Base-by-base conservation (phyloP, 35 echinoderm and acorn worm species). In the Diadema setosum region DNA sequence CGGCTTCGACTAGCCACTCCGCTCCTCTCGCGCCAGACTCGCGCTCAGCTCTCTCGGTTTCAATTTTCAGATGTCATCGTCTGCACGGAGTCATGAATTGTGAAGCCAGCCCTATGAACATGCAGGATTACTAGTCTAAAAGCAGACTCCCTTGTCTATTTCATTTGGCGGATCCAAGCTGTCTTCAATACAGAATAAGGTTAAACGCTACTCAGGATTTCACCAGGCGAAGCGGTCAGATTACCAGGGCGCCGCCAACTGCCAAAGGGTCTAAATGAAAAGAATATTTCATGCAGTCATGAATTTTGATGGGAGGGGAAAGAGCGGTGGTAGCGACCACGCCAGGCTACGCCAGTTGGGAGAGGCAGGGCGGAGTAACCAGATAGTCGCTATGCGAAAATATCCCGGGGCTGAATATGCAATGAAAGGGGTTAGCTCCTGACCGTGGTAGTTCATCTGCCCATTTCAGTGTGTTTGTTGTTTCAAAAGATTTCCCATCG, bases 371-470 rank as follows among this genome's bases (percentile, higher is more conserved):
- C 35, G 24, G 7, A 35, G 73, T 78, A 78, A 78, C 73, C 20
- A 78, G 73, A 78, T 78, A 78, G 39, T 15, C 73, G 29, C 9
- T 7, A 11, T 35, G 73, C 39, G 73, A 78, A 78, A 78, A 78
- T 78, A 78, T 78, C 73, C 73, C 2, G 24, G 73, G 73, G 73
- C 73, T 78, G 37, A 78, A 35, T 78, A 78, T 78, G 36, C 73
- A 78, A 6, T 41, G 14, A 44, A 36, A 7, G 36, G 73, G 35
- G 24, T 42, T 33, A 41, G 33, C 44, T 78, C 37, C 24, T 36
- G 37, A 26, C 63, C 40, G 9, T 78, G 73, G 36, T 78, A 78
- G 73, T 44, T 78, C 73, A 78, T 42, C 37, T 78, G 44, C 29
- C 73, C 29, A 44, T 78, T 21, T 78, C 37, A 36, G 44, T 78